phyloP scores from a whole-genome alignment of 2,113 vertebrate genomes.

The Nycticryphes semicollaris region DNA sequence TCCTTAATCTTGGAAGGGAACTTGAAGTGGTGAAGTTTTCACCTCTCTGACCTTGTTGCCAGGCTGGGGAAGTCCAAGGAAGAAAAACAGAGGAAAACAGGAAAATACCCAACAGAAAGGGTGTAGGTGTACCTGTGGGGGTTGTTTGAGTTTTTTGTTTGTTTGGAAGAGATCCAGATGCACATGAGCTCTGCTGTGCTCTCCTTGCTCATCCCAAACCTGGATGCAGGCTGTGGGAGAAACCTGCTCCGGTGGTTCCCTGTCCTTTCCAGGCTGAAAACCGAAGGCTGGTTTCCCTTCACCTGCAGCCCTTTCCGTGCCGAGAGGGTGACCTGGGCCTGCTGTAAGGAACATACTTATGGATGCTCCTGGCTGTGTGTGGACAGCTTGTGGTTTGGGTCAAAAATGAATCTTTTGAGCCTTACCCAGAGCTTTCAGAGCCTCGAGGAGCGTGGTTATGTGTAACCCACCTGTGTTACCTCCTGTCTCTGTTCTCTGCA shows the following conservation, averaged over 20 bases:
- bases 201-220: background rate
- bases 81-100: background rate
- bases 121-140: background rate
- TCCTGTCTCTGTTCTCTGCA: background rate
- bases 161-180: background rate
- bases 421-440: background rate
- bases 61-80: background rate
- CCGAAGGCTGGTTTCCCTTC: background rate
- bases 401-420: background rate
- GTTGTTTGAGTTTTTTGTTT: background rate
- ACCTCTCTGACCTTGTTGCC: background rate
- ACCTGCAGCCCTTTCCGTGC: background rate
- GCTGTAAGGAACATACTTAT: fast-evolving
- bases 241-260: background rate
- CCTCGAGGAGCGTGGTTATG: background rate
- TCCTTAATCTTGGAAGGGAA: background rate
- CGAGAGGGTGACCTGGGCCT: background rate
- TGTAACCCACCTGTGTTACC: background rate
- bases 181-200: fast-evolving
- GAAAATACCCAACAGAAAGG: background rate
- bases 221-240: background rate
- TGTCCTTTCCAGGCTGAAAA: background rate
- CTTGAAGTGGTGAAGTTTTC: background rate
- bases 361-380: background rate
- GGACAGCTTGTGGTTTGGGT: background rate